Evolutionary conservation across 2,888 invertebrate genomes (phyloP).

Genomic region (Colostygia pectinataria): DNA sequence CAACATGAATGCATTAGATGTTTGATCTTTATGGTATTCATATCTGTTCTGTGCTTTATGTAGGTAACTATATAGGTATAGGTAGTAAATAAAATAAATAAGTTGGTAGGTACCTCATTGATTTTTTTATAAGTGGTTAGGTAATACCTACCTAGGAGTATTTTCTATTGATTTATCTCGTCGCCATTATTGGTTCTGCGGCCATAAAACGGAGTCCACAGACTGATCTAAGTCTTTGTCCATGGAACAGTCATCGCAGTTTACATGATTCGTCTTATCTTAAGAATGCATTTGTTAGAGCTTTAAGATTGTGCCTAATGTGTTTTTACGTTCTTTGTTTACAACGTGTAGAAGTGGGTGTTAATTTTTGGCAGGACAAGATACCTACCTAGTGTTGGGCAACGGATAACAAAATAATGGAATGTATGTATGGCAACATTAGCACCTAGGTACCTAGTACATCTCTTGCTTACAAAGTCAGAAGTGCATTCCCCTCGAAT

Average conservation of each 20-base stretch:
- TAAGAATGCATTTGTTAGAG: conserved; percentile 61
- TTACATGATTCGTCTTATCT: conserved; percentile 62
- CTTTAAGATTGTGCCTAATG: conserved; percentile 46
- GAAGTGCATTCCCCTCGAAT: no score
- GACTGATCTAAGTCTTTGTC: conserved; percentile 57
- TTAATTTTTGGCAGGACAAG: conserved; percentile 22
- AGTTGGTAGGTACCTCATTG: no score
- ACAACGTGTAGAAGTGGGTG: conserved; percentile 5
- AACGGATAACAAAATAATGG: neutral
- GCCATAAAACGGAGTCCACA: conserved; percentile 48
- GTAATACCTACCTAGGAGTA: no score
- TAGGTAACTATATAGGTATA: no score
- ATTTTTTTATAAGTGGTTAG: no score
- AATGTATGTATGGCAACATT: neutral
- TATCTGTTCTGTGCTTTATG: no score
- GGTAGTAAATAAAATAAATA: no score
- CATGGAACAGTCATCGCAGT: conserved; percentile 49
- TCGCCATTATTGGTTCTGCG: conserved; percentile 36
- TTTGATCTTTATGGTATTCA: no score
- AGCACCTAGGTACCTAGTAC: neutral
- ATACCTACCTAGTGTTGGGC: no score
- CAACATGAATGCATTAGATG: no score
- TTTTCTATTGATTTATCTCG: conserved; percentile 47
- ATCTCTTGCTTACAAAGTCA: no score
- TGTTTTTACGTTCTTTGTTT: conserved; percentile 40